phyloP scores from a whole-genome alignment of 2,888 invertebrate genomes.

The Drosophila mettleri region DNA sequence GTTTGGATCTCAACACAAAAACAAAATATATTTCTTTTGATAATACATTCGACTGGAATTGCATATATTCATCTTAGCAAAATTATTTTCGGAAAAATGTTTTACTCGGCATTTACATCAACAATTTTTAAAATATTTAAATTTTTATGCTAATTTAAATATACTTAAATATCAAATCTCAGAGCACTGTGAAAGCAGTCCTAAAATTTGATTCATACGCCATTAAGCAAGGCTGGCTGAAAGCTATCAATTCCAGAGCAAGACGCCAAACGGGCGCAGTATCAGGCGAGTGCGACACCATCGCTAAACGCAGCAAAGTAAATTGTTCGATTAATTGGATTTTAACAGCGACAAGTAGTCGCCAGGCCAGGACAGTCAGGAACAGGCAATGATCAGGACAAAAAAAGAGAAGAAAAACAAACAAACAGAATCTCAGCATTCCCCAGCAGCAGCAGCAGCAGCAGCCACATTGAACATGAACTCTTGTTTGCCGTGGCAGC shows the following conservation, averaged over 20 bases:
- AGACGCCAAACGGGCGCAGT: conserved; percentile 26
- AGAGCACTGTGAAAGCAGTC: neutral
- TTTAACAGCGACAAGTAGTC: conserved; percentile 81
- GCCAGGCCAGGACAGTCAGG: conserved; percentile 47
- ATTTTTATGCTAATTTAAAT: neutral
- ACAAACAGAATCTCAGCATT: conserved; percentile 59
- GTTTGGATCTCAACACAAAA: too few relatives aligned
- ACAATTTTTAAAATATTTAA: neutral
- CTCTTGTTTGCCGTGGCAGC: conserved; percentile 50
- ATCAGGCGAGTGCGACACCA: conserved; percentile 61
- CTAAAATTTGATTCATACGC: neutral
- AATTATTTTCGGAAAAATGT: neutral
- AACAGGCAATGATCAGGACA: conserved; percentile 35
- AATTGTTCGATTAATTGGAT: conserved; percentile 81
- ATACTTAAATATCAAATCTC: neutral
- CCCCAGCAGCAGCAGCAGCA: conserved; percentile 60
- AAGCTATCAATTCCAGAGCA: conserved; percentile 47
- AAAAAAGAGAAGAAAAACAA: conserved; percentile 20
- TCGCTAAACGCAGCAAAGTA: conserved; percentile 78
- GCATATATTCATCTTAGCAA: too few relatives aligned
- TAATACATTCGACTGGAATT: too few relatives aligned
- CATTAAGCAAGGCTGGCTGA: conserved; percentile 15
- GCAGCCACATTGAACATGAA: conserved; percentile 58
- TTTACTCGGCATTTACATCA: neutral
- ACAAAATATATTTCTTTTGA: too few relatives aligned